Conservation (phyloP, 2,113 vertebrate species). For the Misgurnus mizolepis region DNA sequence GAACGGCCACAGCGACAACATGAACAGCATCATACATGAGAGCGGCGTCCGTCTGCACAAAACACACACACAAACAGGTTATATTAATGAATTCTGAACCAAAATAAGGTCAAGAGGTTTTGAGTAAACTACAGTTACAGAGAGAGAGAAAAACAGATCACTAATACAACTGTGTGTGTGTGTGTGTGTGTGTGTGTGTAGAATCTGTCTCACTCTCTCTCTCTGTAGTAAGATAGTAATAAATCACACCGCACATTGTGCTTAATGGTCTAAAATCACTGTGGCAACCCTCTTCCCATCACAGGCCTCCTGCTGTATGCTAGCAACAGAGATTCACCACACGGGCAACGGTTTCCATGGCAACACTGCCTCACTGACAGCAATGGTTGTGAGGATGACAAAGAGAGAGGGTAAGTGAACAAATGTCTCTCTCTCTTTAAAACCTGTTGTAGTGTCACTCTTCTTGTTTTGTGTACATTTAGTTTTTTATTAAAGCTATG, state of each 20-base stretch:
- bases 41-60: slow-evolving; percentile 90
- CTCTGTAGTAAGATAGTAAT: slow-evolving; percentile 30
- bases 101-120: too few species aligned
- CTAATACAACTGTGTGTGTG: slow-evolving; percentile 1
- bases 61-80: slow-evolving; percentile 12
- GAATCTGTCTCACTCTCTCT: slow-evolving; percentile 19
- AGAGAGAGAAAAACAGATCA: too few species aligned
- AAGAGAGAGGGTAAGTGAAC: not conserved
- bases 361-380: slow-evolving; percentile 42
- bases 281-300: slow-evolving; percentile 31
- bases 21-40: slow-evolving; percentile 98
- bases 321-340: slow-evolving; percentile 37
- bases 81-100: too few species aligned
- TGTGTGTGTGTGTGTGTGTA: slow-evolving; percentile 29
- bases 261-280: slow-evolving; percentile 29
- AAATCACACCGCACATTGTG: slow-evolving; percentile 36
- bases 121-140: not conserved
- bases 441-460: too few species aligned
- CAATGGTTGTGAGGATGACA: slow-evolving; percentile 47
- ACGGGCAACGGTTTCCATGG: slow-evolving; percentile 47
- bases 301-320: slow-evolving; percentile 14
- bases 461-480: too few species aligned
- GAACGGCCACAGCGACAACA: slow-evolving; percentile 93
- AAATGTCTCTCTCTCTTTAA: not conserved
- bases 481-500: too few species aligned